phyloP scores from a whole-genome alignment of 1,140 invertebrate genomes.

The Stratiolaelaps scimitus region DNA sequence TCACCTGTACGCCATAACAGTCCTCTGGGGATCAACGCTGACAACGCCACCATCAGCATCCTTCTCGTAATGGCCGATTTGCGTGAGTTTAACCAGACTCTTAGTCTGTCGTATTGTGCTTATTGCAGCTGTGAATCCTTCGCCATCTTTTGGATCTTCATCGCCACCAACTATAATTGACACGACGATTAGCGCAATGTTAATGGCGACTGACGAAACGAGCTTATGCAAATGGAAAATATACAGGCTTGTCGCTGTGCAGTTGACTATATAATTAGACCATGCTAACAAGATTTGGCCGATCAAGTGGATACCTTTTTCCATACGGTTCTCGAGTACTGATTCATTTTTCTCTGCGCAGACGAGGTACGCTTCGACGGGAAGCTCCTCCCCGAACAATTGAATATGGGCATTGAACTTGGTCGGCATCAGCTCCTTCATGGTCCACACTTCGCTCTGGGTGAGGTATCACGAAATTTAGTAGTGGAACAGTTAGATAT shows the following conservation, averaged over 20 bases:
- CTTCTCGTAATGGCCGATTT: not conserved
- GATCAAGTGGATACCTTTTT: not conserved
- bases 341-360: slow-evolving; percentile 13
- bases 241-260: too few species aligned
- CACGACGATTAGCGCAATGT: too few species aligned
- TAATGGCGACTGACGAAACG: too few species aligned
- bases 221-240: too few species aligned
- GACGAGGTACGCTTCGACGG: slow-evolving; percentile 2
- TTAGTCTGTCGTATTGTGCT: not conserved
- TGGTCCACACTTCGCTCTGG: slow-evolving; percentile 20
- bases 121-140: not conserved
- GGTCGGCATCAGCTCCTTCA: slow-evolving; percentile 5
- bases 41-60: not conserved
- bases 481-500: not conserved
- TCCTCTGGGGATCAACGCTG: not conserved
- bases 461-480: not conserved
- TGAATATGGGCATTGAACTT: not conserved
- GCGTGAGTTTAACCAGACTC: slow-evolving; percentile 8
- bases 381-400: slow-evolving; percentile 10
- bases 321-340: not conserved
- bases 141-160: too few species aligned
- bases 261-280: not conserved
- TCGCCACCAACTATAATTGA: too few species aligned
- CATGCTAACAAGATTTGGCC: too few species aligned
- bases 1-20: slow-evolving; percentile 23